phyloP scores from a whole-genome alignment of 2,888 invertebrate species.

The Synanthedon myopaeformis region DNA sequence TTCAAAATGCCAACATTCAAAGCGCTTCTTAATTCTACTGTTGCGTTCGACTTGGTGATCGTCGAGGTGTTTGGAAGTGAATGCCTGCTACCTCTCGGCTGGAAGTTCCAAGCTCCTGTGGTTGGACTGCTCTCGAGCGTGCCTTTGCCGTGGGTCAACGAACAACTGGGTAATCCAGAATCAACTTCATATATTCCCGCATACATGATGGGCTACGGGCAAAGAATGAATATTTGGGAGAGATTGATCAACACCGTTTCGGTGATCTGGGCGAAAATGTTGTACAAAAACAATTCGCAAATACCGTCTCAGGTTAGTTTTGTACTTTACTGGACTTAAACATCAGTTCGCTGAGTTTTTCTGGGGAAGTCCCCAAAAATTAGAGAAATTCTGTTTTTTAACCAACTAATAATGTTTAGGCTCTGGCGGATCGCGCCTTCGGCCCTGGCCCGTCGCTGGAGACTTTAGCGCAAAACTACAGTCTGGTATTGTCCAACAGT shows the following conservation, averaged over 20 bases:
- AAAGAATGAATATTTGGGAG: conserved; percentile 60
- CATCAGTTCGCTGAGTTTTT: background rate
- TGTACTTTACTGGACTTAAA: conserved; percentile 1
- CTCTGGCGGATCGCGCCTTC: conserved; percentile 60
- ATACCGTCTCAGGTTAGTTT: conserved; percentile 48
- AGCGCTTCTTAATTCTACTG: conserved; percentile 42
- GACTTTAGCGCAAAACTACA: conserved; percentile 56
- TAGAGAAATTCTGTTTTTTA: too few species aligned
- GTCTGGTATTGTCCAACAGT: conserved; percentile 66
- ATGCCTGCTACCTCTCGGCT: conserved; percentile 68
- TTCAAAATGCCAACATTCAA: conserved; percentile 45
- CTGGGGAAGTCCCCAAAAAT: too few species aligned
- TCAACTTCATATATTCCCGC: conserved; percentile 69
- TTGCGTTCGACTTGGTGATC: conserved; percentile 49
- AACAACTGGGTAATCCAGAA: conserved; percentile 69
- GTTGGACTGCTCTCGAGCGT: conserved; percentile 66
- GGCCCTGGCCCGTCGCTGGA: conserved; percentile 57
- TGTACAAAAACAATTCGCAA: conserved; percentile 52
- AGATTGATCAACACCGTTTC: conserved; percentile 56
- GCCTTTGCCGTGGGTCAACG: conserved; percentile 68
- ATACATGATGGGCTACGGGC: conserved; percentile 63
- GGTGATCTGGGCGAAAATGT: conserved; percentile 42
- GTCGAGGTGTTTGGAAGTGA: conserved; percentile 69
- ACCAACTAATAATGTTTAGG: conserved; percentile 19
- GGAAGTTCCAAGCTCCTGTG: conserved; percentile 63